Evolutionary conservation across 2,888 invertebrate species (phyloP).

Genomic region (Glaucopsyche alexis): DNA sequence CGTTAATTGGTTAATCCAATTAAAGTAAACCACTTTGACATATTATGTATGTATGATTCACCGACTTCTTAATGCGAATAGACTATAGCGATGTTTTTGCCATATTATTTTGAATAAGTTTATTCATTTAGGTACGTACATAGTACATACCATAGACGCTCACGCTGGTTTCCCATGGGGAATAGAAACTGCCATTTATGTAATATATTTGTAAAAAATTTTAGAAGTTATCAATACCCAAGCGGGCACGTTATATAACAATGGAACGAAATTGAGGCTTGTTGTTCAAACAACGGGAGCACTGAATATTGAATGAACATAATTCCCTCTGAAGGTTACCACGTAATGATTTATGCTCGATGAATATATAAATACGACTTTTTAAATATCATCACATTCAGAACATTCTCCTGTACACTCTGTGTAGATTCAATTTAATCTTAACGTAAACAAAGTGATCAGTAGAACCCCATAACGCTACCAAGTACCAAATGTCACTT

Average conservation of each 20-base stretch:
- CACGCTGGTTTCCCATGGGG: background rate
- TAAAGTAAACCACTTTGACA: too few relatives aligned
- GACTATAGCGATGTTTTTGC: too few relatives aligned
- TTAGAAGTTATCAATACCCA: background rate
- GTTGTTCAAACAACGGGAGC: constrained; percentile 6
- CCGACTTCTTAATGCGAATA: too few relatives aligned
- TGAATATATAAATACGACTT: background rate
- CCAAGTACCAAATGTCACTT: too few relatives aligned
- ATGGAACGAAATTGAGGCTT: constrained; percentile 2
- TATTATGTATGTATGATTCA: too few relatives aligned
- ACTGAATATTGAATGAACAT: background rate
- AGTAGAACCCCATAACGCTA: too few relatives aligned
- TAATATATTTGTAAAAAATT: background rate
- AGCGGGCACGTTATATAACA: background rate
- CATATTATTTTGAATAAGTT: too few relatives aligned
- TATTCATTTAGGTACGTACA: too few relatives aligned
- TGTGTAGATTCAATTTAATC: background rate
- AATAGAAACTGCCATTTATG: background rate
- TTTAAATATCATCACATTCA: background rate
- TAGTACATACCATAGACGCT: too few relatives aligned
- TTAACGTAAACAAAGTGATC: too few relatives aligned
- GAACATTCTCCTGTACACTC: background rate
- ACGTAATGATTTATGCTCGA: background rate
- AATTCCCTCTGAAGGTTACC: constrained; percentile 8
- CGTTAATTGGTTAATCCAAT: too few relatives aligned